A percentile compares a stretch with the other conserved stretches of the same genome.
phyloP scores from a whole-genome alignment of 2,113 vertebrate species.

The Eptesicus fuscus region DNA sequence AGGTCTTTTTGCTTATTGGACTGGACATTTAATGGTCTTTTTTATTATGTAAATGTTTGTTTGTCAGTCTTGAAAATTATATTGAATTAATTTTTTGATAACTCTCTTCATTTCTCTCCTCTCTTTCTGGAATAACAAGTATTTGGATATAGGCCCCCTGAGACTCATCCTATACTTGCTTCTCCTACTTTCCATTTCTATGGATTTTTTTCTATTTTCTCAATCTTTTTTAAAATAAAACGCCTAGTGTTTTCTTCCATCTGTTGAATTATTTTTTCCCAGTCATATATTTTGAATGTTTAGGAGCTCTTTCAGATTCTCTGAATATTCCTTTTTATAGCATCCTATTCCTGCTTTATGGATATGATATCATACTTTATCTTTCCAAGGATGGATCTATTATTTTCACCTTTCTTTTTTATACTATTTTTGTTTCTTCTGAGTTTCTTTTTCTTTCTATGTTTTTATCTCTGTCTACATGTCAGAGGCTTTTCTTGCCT shows the following conservation, averaged over 20 bases:
- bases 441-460: neutral
- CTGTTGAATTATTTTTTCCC: neutral
- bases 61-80: neutral
- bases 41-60: neutral
- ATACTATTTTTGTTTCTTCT: neutral
- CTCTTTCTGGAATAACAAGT: neutral
- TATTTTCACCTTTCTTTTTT: slow-evolving; percentile 21
- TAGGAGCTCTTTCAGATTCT: neutral
- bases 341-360: slow-evolving; percentile 1
- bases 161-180: neutral
- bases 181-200: neutral
- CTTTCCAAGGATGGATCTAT: neutral
- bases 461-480: neutral
- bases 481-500: neutral
- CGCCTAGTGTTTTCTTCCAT: neutral
- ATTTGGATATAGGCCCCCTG: neutral
- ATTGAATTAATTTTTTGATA: neutral
- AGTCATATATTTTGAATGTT: neutral
- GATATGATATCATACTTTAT: neutral
- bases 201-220: neutral
- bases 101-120: neutral
- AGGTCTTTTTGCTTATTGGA: neutral
- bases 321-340: neutral
- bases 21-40: neutral
- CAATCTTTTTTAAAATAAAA: neutral